These are phyloP conservation scores for Etheostoma spectabile DNA, from an alignment of 2,113 vertebrate genomes.

Conservation along the genomic window DNA sequence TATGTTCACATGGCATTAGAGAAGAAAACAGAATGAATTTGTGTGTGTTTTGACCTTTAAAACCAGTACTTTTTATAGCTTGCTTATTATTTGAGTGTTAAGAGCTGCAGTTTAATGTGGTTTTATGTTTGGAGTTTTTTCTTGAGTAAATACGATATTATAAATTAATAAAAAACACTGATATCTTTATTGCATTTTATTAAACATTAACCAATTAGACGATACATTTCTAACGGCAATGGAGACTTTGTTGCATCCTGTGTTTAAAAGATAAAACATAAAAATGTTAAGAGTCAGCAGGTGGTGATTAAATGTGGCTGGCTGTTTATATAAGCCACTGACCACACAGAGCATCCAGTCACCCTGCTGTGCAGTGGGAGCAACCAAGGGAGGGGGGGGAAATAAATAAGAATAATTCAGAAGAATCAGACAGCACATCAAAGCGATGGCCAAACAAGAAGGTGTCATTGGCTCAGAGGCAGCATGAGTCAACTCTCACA, in stretches of 20 bases:
- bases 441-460: slow-evolving; percentile 40
- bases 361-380: slow-evolving; percentile 19
- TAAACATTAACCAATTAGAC: slow-evolving; percentile 5
- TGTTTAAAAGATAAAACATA: slow-evolving; percentile 28
- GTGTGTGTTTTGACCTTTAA: not conserved
- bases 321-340: slow-evolving; percentile 47
- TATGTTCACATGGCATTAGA: not conserved
- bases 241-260: not conserved
- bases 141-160: no score
- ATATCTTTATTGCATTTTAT: slow-evolving; percentile 20
- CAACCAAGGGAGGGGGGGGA: slow-evolving; percentile 4
- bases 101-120: not conserved
- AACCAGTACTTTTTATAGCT: not conserved
- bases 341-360: slow-evolving; percentile 38
- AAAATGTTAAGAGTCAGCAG: slow-evolving; percentile 23
- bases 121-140: slow-evolving; percentile 1
- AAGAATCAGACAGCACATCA: slow-evolving; percentile 63
- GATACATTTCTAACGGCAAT: not conserved
- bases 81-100: not conserved
- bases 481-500: slow-evolving; percentile 18
- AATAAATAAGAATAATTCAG: slow-evolving; percentile 13
- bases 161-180: slow-evolving; percentile 28
- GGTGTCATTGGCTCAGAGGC: slow-evolving; percentile 67
- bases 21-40: not conserved
- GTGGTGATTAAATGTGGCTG: not conserved